phyloP scores from a whole-genome alignment of 2,113 vertebrate genomes.

The Tachycineta bicolor region DNA sequence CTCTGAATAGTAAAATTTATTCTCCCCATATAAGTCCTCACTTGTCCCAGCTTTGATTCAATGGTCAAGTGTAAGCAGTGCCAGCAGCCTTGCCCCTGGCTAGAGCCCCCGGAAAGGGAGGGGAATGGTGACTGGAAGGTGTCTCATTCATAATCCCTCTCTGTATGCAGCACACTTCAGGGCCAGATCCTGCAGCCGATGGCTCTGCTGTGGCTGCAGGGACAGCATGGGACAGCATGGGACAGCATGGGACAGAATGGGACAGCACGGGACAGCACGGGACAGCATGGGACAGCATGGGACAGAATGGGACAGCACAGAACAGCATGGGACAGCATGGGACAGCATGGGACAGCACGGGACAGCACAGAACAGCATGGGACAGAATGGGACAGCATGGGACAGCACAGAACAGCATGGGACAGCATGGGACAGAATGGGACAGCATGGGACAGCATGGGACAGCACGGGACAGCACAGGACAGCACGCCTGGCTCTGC shows the following conservation, averaged over 20 bases:
- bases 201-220: neutral
- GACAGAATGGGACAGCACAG: too few species aligned
- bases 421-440: too few species aligned
- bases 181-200: neutral
- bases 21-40: neutral
- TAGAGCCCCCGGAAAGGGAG: neutral
- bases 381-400: too few species aligned
- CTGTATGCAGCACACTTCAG: neutral
- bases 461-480: neutral
- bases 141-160: neutral
- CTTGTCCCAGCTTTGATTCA: neutral
- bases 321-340: too few species aligned
- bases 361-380: neutral
- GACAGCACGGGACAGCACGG: too few species aligned
- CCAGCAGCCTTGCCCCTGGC: neutral
- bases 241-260: too few species aligned
- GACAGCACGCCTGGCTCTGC: neutral
- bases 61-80: neutral
- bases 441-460: too few species aligned
- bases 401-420: too few species aligned
- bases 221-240: neutral
- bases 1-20: neutral
- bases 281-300: too few species aligned
- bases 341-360: neutral
- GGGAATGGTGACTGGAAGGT: neutral